Conservation (phyloP, 2,797 vertebrate genomes). For the Lycodopsis pacificus region DNA sequence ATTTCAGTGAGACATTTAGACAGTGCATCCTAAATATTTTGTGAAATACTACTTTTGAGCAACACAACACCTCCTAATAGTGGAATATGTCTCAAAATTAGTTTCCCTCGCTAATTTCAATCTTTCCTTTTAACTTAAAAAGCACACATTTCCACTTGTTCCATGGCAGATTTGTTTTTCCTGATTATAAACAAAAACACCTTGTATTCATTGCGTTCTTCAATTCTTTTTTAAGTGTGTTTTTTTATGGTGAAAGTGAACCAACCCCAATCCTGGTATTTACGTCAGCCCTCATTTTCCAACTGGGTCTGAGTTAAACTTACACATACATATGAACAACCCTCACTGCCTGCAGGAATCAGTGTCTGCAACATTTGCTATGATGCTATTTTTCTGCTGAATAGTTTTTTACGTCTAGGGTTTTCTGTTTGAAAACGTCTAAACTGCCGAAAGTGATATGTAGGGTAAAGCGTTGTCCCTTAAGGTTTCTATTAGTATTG, state of each 20-base stretch:
- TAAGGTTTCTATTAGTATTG: not conserved
- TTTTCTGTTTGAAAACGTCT: not conserved
- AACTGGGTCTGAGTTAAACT: slow-evolving; percentile 10
- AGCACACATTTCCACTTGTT: not conserved
- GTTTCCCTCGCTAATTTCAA: not conserved
- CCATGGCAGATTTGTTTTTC: not conserved
- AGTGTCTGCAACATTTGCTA: not conserved
- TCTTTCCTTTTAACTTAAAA: not conserved
- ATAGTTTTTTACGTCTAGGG: not conserved
- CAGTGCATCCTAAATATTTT: not conserved
- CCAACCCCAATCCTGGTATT: not conserved
- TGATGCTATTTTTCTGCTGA: not conserved
- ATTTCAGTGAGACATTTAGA: not conserved
- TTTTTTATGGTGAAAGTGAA: not conserved
- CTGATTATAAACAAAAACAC: no score
- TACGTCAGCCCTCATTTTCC: slow-evolving; percentile 15
- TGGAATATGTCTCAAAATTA: not conserved
- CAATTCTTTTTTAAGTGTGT: not conserved
- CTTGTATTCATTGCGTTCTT: not conserved
- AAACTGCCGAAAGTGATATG: not conserved
- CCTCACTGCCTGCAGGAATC: not conserved
- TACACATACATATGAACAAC: not conserved
- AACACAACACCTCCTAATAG: not conserved
- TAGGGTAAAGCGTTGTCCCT: not conserved
- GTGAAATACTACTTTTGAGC: not conserved